phyloP scores from a whole-genome alignment of 2,113 vertebrate genomes.

The Pyxicephalus adspersus region DNA sequence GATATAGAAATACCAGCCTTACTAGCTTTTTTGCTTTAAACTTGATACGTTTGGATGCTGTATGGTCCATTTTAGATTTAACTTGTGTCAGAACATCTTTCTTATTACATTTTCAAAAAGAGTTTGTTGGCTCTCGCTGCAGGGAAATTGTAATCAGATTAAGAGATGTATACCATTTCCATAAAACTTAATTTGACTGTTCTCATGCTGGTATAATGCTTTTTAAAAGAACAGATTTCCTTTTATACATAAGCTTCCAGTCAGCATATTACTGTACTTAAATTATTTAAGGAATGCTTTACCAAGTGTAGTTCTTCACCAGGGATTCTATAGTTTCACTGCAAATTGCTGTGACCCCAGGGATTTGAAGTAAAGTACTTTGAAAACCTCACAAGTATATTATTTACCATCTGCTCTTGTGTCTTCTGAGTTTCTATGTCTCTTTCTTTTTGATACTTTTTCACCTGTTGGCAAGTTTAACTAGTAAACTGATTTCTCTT shows the following conservation, averaged over 20 bases:
- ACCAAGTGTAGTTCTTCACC: constrained; percentile 3
- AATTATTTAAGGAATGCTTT: constrained; percentile 46
- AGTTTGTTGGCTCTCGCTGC: constrained; percentile 12
- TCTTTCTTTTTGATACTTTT: not conserved
- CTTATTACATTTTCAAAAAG: constrained; percentile 15
- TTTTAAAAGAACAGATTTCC: constrained; percentile 29
- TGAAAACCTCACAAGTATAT: not conserved
- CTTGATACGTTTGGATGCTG: too few relatives aligned
- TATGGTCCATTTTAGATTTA: not conserved
- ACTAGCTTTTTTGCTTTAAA: too few relatives aligned
- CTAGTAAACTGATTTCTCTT: not conserved
- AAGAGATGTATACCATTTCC: constrained; percentile 42
- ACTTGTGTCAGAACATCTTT: constrained; percentile 19
- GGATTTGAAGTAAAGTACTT: not conserved
- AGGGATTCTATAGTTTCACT: not conserved
- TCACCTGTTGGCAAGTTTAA: not conserved
- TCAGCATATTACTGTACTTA: constrained; percentile 40
- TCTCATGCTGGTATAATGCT: constrained; percentile 29
- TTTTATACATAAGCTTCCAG: constrained; percentile 39
- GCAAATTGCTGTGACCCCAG: constrained; percentile 3
- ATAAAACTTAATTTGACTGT: constrained; percentile 37
- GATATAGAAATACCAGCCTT: too few relatives aligned
- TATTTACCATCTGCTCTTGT: not conserved
- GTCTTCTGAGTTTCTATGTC: not conserved
- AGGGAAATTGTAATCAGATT: constrained; percentile 24